phyloP scores from a whole-genome alignment of 2,797 vertebrate species.

The Thunnus albacares region DNA sequence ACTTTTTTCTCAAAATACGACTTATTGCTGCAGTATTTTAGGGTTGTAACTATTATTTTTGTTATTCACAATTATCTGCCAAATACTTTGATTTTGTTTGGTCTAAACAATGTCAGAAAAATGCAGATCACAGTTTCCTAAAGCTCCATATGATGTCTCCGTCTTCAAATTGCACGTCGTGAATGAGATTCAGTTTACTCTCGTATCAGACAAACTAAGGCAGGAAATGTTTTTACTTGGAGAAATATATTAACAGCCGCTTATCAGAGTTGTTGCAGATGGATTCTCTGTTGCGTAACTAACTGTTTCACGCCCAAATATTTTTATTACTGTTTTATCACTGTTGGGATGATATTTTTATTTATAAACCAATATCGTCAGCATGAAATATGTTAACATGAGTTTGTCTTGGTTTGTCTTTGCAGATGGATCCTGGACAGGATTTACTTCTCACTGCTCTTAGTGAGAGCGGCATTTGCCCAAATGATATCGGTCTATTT shows the following conservation, averaged over 20 bases:
- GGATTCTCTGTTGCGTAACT: too few species aligned
- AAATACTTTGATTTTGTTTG: background rate
- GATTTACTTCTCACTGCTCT: conserved; percentile 98
- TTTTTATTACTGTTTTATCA: background rate
- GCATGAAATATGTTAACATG: background rate
- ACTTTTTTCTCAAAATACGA: too few species aligned
- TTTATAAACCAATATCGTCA: background rate
- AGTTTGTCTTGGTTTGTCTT: conserved; percentile 23
- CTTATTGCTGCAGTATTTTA: too few species aligned
- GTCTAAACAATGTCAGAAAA: background rate
- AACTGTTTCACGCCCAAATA: background rate
- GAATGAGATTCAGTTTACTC: background rate
- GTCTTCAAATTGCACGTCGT: background rate
- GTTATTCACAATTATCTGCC: background rate
- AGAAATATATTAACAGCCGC: background rate
- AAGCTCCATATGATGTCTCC: background rate
- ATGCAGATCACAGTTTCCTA: too few species aligned
- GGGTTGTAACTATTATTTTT: too few species aligned
- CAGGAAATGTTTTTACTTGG: background rate
- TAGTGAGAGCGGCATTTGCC: conserved; percentile 99
- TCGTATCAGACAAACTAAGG: background rate
- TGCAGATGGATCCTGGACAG: conserved; percentile 98
- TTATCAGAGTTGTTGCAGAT: too few species aligned
- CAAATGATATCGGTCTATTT: conserved; percentile 92
- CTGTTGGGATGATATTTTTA: background rate